phyloP scores from a whole-genome alignment of 2,888 invertebrate genomes.

The Diarsia mendica region DNA sequence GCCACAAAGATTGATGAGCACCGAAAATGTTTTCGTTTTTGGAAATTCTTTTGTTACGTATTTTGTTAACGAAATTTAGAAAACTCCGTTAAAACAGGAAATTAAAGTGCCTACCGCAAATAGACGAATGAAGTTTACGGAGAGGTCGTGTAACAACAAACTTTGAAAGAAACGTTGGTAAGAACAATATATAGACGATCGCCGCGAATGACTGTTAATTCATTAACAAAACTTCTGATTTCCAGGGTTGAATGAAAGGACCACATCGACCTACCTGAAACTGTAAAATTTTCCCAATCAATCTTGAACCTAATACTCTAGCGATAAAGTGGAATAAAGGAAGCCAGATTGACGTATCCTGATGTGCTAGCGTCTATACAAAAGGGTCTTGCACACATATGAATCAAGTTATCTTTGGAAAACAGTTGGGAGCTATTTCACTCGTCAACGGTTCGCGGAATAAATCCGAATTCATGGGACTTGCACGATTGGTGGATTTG shows the following conservation, averaged over 20 bases:
- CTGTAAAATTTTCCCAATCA: too few relatives aligned
- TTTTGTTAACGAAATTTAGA: conserved; percentile 3
- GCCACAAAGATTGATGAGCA: not conserved
- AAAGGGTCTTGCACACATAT: conserved; percentile 11
- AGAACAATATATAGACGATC: conserved; percentile 19
- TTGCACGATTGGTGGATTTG: not conserved
- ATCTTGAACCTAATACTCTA: too few relatives aligned
- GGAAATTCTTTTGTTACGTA: not conserved
- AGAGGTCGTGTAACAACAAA: conserved; percentile 4
- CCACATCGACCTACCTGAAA: too few relatives aligned
- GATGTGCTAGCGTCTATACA: not conserved
- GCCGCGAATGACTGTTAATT: not conserved
- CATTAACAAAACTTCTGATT: conserved; percentile 8
- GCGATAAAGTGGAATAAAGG: too few relatives aligned
- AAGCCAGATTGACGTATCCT: too few relatives aligned
- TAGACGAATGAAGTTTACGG: not conserved
- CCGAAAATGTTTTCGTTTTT: not conserved
- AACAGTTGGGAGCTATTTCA: too few relatives aligned
- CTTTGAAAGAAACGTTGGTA: not conserved
- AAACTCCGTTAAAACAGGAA: conserved; percentile 17
- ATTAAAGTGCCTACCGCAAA: conserved; percentile 12
- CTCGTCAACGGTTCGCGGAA: not conserved
- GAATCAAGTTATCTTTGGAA: conserved; percentile 19
- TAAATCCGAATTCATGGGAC: conserved; percentile 3
- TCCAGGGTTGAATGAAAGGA: conserved; percentile 5